Evolutionary conservation across 2,888 invertebrate species (phyloP).

Genomic region (Agrenia bidenticulata): DNA sequence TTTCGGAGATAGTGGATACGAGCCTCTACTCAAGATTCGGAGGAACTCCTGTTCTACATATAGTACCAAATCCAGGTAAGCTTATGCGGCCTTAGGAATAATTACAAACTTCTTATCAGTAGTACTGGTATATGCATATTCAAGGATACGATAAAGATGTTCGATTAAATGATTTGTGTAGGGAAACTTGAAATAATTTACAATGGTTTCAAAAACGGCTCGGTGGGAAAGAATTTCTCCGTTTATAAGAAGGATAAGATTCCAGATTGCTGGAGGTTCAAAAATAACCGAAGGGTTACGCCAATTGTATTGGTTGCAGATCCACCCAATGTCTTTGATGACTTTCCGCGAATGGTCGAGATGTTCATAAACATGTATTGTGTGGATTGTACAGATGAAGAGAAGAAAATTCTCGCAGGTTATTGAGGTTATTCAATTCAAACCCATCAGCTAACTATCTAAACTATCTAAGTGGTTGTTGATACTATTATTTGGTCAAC

Average conservation of each 20-base stretch:
- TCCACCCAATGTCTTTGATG: slow-evolving; percentile 65
- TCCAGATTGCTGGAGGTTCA: slow-evolving; percentile 64
- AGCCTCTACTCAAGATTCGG: slow-evolving; percentile 60
- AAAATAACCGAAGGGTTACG: slow-evolving; percentile 64
- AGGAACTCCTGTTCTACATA: too few relatives aligned
- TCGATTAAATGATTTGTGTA: too few relatives aligned
- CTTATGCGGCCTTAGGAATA: slow-evolving; percentile 61
- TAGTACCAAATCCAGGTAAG: slow-evolving; percentile 63
- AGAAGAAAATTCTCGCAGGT: too few relatives aligned
- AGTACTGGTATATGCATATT: too few relatives aligned
- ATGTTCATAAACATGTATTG: too few relatives aligned
- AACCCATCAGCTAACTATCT: too few relatives aligned
- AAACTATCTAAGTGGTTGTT: too few relatives aligned
- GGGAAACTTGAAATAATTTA: slow-evolving; percentile 59
- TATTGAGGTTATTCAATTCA: too few relatives aligned
- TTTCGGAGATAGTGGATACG: slow-evolving; percentile 61
- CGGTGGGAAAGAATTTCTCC: slow-evolving; percentile 57
- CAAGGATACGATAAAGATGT: too few relatives aligned
- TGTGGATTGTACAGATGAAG: too few relatives aligned
- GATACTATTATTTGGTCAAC: too few relatives aligned
- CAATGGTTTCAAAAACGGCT: slow-evolving; percentile 56
- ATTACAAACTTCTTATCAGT: too few relatives aligned
- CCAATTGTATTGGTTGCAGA: slow-evolving; percentile 66
- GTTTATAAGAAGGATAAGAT: slow-evolving; percentile 65
- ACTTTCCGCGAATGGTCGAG: slow-evolving; percentile 57